phyloP scores from a whole-genome alignment of 2,888 invertebrate species.

The Gymnocheta viridis region DNA sequence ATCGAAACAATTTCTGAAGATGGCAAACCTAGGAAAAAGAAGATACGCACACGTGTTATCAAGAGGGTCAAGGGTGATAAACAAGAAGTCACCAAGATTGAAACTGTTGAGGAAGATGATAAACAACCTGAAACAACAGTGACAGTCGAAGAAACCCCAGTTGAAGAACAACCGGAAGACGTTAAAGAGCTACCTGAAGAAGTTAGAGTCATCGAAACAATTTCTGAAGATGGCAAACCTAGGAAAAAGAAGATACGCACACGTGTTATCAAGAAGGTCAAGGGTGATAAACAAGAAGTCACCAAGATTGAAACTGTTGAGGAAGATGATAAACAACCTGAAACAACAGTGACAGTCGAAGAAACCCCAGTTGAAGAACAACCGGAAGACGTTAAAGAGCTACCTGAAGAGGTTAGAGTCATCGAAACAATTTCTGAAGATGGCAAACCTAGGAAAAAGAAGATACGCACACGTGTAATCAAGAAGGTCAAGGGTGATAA shows the following conservation, averaged over 20 bases:
- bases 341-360: slow-evolving; percentile 31
- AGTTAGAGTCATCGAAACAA: slow-evolving; percentile 33
- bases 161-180: slow-evolving; percentile 25
- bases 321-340: slow-evolving; percentile 45
- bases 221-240: slow-evolving; percentile 41
- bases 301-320: slow-evolving; percentile 50
- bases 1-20: slow-evolving; percentile 71
- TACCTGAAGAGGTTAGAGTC: slow-evolving; percentile 42
- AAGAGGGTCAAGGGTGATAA: slow-evolving; percentile 72
- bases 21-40: slow-evolving; percentile 78
- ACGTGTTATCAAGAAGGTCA: slow-evolving; percentile 43
- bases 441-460: slow-evolving; percentile 7
- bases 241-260: slow-evolving; percentile 48
- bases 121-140: slow-evolving; percentile 51
- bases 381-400: slow-evolving; percentile 19
- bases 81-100: slow-evolving; percentile 44
- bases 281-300: slow-evolving; percentile 49
- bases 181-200: slow-evolving; percentile 41
- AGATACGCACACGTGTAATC: slow-evolving; percentile 5
- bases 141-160: slow-evolving; percentile 28
- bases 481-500: slow-evolving; percentile 9
- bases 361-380: slow-evolving; percentile 28
- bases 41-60: slow-evolving; percentile 72
- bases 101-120: slow-evolving; percentile 47
- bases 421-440: slow-evolving; percentile 29